phyloP scores from a whole-genome alignment of 2,113 vertebrate genomes.

The Apodemus sylvaticus region DNA sequence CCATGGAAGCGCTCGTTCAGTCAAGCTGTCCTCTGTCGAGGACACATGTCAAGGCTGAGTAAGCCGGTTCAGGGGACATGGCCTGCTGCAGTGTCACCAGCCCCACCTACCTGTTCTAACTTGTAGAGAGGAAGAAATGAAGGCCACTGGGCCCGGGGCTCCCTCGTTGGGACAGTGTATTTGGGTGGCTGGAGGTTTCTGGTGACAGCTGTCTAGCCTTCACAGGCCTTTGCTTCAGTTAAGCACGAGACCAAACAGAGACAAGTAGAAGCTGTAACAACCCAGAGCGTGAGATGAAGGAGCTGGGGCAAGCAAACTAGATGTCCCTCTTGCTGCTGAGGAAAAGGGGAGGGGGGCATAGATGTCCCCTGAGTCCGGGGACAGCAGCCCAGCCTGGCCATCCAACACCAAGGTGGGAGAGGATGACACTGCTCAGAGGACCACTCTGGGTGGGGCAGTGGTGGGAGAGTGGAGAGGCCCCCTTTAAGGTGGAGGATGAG shows the following conservation, averaged over 20 bases:
- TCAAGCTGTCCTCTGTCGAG: constrained; percentile 54
- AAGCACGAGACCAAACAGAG: neutral
- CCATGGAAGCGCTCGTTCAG: constrained; percentile 57
- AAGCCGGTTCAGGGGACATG: neutral
- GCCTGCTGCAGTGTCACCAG: rapidly evolving
- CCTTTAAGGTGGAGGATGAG: neutral
- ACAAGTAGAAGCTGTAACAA: neutral
- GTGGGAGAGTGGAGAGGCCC: no score
- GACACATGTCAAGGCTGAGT: neutral
- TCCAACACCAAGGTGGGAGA: neutral
- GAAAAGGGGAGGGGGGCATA: neutral
- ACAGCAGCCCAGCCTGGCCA: neutral
- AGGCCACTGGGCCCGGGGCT: neutral
- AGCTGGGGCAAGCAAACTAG: neutral
- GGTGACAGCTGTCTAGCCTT: neutral
- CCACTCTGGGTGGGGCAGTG: no score
- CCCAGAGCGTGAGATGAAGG: neutral
- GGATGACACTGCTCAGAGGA: neutral
- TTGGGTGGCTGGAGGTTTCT: neutral
- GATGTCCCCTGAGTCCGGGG: neutral
- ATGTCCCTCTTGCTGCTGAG: neutral
- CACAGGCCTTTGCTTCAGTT: neutral
- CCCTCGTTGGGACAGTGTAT: neutral
- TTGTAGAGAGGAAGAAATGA: neutral
- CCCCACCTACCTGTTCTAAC: neutral